phyloP scores from a whole-genome alignment of 2,888 invertebrate species.

The Sialis fuliginosa region DNA sequence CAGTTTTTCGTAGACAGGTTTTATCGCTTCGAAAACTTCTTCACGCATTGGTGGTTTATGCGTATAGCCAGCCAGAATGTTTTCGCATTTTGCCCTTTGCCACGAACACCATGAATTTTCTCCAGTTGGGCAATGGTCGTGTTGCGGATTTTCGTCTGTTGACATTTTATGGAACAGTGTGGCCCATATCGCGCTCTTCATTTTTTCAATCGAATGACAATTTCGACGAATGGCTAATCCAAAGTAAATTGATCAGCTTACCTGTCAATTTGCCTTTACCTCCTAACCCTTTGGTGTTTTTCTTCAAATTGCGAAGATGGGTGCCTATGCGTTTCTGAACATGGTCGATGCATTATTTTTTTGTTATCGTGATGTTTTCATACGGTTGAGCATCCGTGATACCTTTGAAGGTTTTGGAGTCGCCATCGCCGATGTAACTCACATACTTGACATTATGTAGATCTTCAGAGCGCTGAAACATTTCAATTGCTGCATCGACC shows the following conservation, averaged over 20 bases:
- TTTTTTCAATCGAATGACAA: constrained; percentile 13
- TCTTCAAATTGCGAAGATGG: constrained; percentile 4
- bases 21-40: too few species aligned
- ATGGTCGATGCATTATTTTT: constrained; percentile 8
- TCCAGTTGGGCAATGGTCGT: constrained; percentile 13
- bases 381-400: constrained; percentile 8
- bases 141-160: constrained; percentile 16
- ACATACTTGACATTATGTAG: constrained; percentile 9
- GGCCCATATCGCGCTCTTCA: constrained; percentile 16
- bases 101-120: constrained; percentile 10
- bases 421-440: constrained; percentile 10
- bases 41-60: too few species aligned
- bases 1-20: too few species aligned
- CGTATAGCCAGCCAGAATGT: too few species aligned
- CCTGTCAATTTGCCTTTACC: too few species aligned
- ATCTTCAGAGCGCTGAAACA: constrained; percentile 10
- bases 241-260: constrained; percentile 16
- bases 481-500: constrained; percentile 10
- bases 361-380: constrained; percentile 5
- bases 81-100: too few species aligned
- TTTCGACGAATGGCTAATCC: constrained; percentile 15
- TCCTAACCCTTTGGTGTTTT: too few species aligned
- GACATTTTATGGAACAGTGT: constrained; percentile 16
- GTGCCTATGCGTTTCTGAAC: constrained; percentile 9
- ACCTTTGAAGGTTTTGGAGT: constrained; percentile 10